Evolutionary conservation across 2,888 invertebrate species (phyloP).

Genomic region (Biston betularia): DNA sequence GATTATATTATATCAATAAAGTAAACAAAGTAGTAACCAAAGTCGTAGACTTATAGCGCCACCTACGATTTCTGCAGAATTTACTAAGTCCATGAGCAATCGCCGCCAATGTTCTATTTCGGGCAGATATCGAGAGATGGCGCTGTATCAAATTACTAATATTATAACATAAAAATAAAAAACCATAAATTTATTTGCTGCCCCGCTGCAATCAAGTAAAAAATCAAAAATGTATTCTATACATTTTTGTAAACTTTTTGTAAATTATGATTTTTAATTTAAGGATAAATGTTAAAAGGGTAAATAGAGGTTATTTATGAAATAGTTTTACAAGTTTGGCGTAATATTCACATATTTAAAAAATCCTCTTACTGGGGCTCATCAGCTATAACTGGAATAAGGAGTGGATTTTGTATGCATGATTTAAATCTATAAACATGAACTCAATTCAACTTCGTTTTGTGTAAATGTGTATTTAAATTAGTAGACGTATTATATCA

Average conservation of each 20-base stretch:
- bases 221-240: neutral
- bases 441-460: neutral
- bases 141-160: slow-evolving; percentile 41
- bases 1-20: neutral
- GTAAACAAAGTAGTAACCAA: neutral
- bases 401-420: neutral
- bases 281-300: neutral
- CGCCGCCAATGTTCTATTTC: slow-evolving; percentile 32
- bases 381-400: neutral
- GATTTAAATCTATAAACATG: neutral
- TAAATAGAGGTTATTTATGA: slow-evolving; percentile 9
- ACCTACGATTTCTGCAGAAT: slow-evolving; percentile 35
- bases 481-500: neutral
- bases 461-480: neutral
- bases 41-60: slow-evolving; percentile 30
- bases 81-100: slow-evolving; percentile 30
- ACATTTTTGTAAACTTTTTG: neutral
- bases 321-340: neutral
- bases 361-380: neutral
- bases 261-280: too few relatives aligned
- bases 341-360: too few relatives aligned
- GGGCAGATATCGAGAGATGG: slow-evolving; percentile 47
- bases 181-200: neutral
- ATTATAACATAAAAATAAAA: slow-evolving; percentile 2
- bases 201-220: too few relatives aligned